A percentile compares a stretch with the other conserved stretches of the same genome.
phyloP scores from a whole-genome alignment of 2,888 invertebrate genomes.

The Melanargia galathea region DNA sequence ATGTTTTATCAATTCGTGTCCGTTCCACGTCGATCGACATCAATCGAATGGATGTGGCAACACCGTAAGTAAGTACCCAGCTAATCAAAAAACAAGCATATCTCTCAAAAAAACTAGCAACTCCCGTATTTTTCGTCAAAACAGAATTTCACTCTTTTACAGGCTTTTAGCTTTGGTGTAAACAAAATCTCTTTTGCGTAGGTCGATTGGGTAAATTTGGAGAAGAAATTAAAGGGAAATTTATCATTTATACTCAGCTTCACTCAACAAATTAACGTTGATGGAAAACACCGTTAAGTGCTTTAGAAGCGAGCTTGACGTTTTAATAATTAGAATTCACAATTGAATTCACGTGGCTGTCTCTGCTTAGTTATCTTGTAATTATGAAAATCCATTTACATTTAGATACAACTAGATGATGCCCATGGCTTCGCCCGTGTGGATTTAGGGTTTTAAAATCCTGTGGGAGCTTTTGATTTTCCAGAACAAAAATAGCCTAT shows the following conservation, averaged over 20 bases:
- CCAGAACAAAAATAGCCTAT: no score
- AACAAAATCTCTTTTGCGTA: constrained; percentile 3
- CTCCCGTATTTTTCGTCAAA: neutral
- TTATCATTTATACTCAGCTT: constrained; percentile 30
- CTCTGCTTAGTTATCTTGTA: constrained; percentile 7
- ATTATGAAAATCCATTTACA: neutral
- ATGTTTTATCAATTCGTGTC: no score
- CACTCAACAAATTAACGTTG: constrained; percentile 27
- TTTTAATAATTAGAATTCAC: constrained; percentile 13
- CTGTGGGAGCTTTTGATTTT: no score
- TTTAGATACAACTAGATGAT: no score
- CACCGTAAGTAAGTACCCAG: no score
- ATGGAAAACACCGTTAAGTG: constrained; percentile 22
- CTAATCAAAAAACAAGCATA: constrained; percentile 4
- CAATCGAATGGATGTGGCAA: no score
- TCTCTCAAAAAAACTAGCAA: neutral
- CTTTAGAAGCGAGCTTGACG: constrained; percentile 1
- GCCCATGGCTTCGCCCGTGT: no score
- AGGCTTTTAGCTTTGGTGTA: constrained; percentile 1
- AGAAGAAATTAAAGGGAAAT: constrained; percentile 30
- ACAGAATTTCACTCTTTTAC: neutral
- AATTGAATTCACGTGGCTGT: neutral
- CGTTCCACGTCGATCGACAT: no score
- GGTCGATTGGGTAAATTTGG: constrained; percentile 12
- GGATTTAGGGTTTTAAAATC: no score